Conservation (phyloP, 2,113 vertebrate genomes). For the Crotalus viridis region DNA sequence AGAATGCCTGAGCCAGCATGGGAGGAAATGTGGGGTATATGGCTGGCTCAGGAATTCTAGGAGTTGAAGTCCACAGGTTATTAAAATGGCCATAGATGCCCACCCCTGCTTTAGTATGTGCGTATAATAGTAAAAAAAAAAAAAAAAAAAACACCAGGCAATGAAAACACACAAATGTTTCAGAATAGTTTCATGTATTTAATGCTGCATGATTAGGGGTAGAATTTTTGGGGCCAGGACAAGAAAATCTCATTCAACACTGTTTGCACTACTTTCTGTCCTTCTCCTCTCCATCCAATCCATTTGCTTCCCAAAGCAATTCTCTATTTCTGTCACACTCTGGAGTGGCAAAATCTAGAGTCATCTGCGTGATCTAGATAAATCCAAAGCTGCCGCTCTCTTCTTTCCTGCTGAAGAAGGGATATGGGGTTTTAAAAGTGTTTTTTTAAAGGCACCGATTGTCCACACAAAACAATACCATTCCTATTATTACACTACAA, state of each 20-base stretch:
- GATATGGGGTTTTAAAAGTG: neutral
- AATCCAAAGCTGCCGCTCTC: neutral
- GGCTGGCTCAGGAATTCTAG: neutral
- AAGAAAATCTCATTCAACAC: neutral
- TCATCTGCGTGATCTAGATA: neutral
- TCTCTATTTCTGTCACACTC: neutral
- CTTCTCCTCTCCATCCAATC: neutral
- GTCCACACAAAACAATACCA: neutral
- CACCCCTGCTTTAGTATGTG: neutral
- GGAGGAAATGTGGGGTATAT: no score
- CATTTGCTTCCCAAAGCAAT: neutral
- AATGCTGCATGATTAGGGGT: neutral
- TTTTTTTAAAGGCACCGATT: neutral
- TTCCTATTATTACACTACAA: accelerated
- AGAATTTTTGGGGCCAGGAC: neutral
- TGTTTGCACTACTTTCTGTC: neutral
- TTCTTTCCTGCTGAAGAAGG: neutral
- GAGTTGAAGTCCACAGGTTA: neutral
- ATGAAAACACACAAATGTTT: neutral
- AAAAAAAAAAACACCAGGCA: neutral
- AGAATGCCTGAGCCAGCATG: neutral
- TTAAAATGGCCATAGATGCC: neutral
- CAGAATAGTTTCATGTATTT: neutral
- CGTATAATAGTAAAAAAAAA: neutral
- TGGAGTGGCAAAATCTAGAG: neutral